A percentile compares a stretch with the other conserved stretches of the same genome.
phyloP scores from a whole-genome alignment of 2,888 invertebrate species.

The Allolobophora icterica region DNA sequence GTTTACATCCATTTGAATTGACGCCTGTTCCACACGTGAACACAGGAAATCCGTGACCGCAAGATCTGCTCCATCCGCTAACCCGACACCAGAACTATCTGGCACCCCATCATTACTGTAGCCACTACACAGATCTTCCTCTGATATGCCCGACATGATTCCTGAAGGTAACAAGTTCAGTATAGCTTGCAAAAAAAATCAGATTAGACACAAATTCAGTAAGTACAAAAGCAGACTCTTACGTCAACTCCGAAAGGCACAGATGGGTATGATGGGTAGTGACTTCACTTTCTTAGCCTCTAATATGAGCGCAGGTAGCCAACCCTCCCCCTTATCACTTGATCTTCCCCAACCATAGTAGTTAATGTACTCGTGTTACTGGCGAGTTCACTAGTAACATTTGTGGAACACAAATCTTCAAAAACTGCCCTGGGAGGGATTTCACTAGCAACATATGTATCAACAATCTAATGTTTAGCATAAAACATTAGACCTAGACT shows the following conservation, averaged over 20 bases:
- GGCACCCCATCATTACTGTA: background rate
- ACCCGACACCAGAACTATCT: background rate
- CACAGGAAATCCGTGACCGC: background rate
- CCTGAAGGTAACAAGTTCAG: background rate
- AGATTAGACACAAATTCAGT: background rate
- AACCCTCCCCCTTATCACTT: background rate
- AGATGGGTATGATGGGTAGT: background rate
- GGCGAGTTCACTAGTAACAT: background rate
- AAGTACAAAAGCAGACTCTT: background rate
- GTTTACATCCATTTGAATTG: conserved; percentile 19
- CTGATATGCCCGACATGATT: conserved; percentile 12
- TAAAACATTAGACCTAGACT: background rate
- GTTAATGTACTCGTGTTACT: background rate
- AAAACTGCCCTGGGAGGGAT: background rate
- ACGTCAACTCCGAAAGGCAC: background rate
- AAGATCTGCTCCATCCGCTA: background rate
- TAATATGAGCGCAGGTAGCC: too few relatives aligned
- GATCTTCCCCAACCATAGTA: background rate
- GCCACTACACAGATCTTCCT: background rate
- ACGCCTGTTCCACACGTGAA: background rate
- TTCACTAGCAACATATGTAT: background rate
- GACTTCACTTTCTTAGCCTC: too few relatives aligned
- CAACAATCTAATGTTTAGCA: too few relatives aligned
- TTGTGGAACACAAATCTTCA: background rate
- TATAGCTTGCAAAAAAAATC: background rate